Base-by-base conservation (phyloP, 1,140 invertebrate genomes). In the Drosophila ohnishii region DNA sequence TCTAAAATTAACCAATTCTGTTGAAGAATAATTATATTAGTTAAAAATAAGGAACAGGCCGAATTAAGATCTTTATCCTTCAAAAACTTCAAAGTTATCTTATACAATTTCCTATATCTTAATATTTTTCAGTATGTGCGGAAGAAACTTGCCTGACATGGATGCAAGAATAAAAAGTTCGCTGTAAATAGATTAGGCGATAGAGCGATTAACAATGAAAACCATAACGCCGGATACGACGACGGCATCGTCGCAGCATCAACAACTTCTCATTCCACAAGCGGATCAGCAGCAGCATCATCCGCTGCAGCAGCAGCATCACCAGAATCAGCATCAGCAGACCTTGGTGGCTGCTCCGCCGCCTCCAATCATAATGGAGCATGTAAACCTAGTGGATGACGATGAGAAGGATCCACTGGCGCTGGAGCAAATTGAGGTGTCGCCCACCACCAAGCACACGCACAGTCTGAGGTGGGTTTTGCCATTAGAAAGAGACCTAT, bases 371-470 rank as follows among this genome's bases (percentile, higher is more conserved):
- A 87, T 87, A 72, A 88, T 88, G 84, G 84, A 88, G 59, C 88
- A 90, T 62, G 87, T 91, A 45, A 91, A 91, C 67, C 90, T 91
- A 50, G 82, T 91, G 44, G 87, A 91, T 64, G 85, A 91, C 16
- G 90, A 91, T 28, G 90, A 91, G 67, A 90, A 90, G 60, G 90
- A 91, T 86, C 90, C 90, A 10, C 55, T 91, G 50, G 90, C 90
- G 7, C 73, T 91, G 56, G 90, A 91, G 50, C 73, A 81, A 13
- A 47, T 73, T 32, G 39, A 69, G 40, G 37, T 50, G 39, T 80
- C 80, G 39, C 76, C 78, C 45, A 88, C 70, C 32, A 67, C 78
- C 34, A 91, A 91, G 71, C 90, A 91, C 71, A 79, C 88, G 50
- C 88, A 90, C 71, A 90, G 90, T 78, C 73, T 91, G 69, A 83